Conservation (phyloP, 2,888 invertebrate genomes). For the Labia minor region DNA sequence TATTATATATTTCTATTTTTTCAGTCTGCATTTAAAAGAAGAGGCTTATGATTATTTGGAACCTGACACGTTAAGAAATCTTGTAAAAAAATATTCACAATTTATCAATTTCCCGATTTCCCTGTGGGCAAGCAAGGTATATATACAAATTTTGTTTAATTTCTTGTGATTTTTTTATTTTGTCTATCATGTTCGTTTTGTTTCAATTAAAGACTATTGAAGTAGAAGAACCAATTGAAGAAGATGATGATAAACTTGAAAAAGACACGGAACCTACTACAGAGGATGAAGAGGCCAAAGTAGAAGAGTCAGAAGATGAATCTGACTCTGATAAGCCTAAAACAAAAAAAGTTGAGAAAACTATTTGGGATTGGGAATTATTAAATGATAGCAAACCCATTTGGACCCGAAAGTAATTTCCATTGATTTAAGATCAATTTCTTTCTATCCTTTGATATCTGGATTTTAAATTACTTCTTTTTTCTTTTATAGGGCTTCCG, state of each 20-base stretch:
- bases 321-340: slow-evolving; percentile 57
- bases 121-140: slow-evolving; percentile 70
- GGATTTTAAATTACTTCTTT: no score
- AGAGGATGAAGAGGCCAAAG: slow-evolving; percentile 49
- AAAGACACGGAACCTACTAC: slow-evolving; percentile 43
- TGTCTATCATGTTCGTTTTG: no score
- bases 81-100: slow-evolving; percentile 97
- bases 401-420: slow-evolving; percentile 80
- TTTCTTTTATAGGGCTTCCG: slow-evolving; percentile 48
- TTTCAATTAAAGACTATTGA: slow-evolving; percentile 48
- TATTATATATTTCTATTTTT: slow-evolving; percentile 26
- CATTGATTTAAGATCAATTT: background rate
- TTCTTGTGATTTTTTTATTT: background rate
- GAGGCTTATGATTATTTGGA: slow-evolving; percentile 95
- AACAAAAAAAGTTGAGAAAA: slow-evolving; percentile 83
- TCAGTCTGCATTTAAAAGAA: slow-evolving; percentile 83
- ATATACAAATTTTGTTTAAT: background rate
- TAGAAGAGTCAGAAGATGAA: slow-evolving; percentile 58
- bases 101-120: slow-evolving; percentile 99
- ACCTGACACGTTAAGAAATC: slow-evolving; percentile 73
- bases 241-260: slow-evolving; percentile 34
- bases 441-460: no score
- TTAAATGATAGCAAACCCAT: slow-evolving; percentile 97
- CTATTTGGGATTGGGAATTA: slow-evolving; percentile 95
- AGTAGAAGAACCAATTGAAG: slow-evolving; percentile 51